These are phyloP conservation scores for Alces alces DNA, from an alignment of 2,113 vertebrate species.

Conservation along the genomic window DNA sequence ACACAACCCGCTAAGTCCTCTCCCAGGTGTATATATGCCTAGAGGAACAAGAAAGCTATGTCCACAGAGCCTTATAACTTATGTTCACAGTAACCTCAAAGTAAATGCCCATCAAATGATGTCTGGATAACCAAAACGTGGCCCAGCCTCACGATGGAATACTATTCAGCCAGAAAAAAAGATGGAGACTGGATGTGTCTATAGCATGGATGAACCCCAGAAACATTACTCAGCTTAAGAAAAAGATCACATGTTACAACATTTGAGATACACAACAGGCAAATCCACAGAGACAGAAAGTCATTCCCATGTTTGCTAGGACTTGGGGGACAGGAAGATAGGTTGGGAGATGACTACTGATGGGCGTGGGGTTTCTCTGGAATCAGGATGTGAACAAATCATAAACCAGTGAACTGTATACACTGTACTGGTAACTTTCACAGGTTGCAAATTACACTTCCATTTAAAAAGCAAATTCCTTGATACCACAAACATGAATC, in stretches of 20 bases:
- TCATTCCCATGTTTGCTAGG: not conserved
- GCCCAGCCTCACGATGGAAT: not conserved
- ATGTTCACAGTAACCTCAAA: not conserved
- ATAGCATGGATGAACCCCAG: not conserved
- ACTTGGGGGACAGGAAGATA: not conserved
- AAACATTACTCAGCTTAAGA: not conserved
- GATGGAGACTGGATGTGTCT: not conserved
- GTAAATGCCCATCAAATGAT: not conserved
- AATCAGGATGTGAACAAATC: not conserved
- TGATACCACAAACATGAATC: not conserved
- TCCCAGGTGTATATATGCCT: not conserved
- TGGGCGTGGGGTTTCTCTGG: not conserved
- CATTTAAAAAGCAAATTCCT: not conserved
- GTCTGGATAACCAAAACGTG: not conserved
- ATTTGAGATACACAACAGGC: not conserved
- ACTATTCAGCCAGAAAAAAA: not conserved
- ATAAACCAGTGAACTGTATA: not conserved
- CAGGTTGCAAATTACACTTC: not conserved
- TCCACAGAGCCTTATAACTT: not conserved
- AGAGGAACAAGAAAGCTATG: not conserved
- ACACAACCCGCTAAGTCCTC: not conserved
- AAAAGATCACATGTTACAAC: not conserved
- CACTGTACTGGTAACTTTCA: not conserved
- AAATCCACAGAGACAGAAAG: not conserved
- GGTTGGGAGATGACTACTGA: not conserved